Percentiles rank a stretch among this genome's conserved stretches.
Evolutionary conservation across 2,113 vertebrate species (phyloP).

Genomic region (Toxotes chatareus): DNA sequence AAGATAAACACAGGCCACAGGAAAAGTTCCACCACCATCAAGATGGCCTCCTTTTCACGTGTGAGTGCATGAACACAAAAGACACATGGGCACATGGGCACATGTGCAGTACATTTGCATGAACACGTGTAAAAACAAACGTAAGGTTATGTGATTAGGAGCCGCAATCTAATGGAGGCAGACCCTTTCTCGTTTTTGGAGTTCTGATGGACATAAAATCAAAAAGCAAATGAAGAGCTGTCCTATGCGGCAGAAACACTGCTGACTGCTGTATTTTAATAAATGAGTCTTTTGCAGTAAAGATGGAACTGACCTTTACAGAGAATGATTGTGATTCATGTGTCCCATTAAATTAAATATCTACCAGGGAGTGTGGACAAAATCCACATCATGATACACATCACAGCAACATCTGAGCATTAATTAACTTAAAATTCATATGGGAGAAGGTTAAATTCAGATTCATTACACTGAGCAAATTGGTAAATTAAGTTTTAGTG

Average conservation of each 20-base stretch:
- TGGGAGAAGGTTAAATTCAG: not conserved
- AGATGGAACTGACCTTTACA: slow-evolving; percentile 15
- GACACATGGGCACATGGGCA: not conserved
- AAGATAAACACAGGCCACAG: slow-evolving; percentile 44
- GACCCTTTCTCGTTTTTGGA: too few relatives aligned
- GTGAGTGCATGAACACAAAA: slow-evolving; percentile 1
- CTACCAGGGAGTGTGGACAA: not conserved
- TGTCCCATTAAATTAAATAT: not conserved
- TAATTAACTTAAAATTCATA: not conserved
- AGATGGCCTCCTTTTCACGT: slow-evolving; percentile 6
- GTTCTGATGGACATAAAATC: not conserved
- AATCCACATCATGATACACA: not conserved
- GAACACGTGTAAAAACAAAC: not conserved
- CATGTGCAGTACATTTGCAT: slow-evolving; percentile 2
- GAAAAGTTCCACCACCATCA: slow-evolving; percentile 35
- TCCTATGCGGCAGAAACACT: not conserved
- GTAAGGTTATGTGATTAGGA: not conserved
- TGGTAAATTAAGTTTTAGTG: not conserved
- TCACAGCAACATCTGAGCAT: not conserved
- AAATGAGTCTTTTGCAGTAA: not conserved
- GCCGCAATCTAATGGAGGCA: not conserved
- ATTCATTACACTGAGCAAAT: not conserved
- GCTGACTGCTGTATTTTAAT: not conserved
- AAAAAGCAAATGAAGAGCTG: not conserved
- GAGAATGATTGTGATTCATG: slow-evolving; percentile 4